phyloP scores from a whole-genome alignment of 2,113 vertebrate genomes.

The Pedionomus torquatus region DNA sequence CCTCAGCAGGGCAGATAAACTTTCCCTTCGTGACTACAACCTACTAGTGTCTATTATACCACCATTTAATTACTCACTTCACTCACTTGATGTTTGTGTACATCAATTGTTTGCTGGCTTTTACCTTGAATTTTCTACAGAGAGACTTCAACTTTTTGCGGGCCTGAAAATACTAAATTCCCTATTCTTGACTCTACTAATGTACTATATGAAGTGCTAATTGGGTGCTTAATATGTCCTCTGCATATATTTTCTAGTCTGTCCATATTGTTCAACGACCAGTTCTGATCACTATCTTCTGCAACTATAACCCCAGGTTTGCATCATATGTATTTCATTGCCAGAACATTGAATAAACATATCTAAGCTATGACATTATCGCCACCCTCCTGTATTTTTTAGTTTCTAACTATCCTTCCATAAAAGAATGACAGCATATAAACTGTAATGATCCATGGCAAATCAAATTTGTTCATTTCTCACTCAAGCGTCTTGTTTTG shows the following conservation, averaged over 20 bases:
- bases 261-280: not conserved
- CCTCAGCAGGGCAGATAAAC: not conserved
- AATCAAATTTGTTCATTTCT: not conserved
- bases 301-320: not conserved
- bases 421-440: not conserved
- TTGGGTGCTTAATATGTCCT: not conserved
- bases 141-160: not conserved
- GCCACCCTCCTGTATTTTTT: not conserved
- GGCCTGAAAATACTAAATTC: not conserved
- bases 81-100: not conserved
- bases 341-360: not conserved
- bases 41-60: not conserved
- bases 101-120: not conserved
- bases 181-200: not conserved
- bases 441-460: not conserved
- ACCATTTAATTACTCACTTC: not conserved
- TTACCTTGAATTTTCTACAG: not conserved
- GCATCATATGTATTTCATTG: not conserved
- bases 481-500: not conserved
- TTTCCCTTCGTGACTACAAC: not conserved
- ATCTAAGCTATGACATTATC: not conserved
- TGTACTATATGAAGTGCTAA: not conserved
- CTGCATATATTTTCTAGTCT: not conserved
- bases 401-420: not conserved
- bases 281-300: not conserved